Conservation (phyloP, 2,888 invertebrate genomes). For the Chesias legatella region DNA sequence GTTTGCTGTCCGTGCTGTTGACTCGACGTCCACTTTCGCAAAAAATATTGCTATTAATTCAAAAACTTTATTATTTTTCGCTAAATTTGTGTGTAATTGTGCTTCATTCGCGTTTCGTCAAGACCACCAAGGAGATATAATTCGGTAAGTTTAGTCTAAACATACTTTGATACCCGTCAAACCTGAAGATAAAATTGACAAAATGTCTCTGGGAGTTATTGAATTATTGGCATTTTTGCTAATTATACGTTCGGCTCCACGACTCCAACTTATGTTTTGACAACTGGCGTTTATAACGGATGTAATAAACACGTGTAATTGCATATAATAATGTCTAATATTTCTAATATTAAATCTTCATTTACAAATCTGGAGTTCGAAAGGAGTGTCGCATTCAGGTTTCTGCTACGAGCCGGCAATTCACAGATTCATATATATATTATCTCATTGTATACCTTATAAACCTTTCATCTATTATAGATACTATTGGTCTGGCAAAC, state of each 20-base stretch:
- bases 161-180: slow-evolving; percentile 28
- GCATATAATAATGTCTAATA: not conserved
- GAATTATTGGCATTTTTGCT: slow-evolving; percentile 38
- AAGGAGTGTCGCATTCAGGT: slow-evolving; percentile 1
- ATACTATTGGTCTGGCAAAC: too few relatives aligned
- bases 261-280: slow-evolving; percentile 18
- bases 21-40: slow-evolving; percentile 18
- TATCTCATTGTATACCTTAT: too few relatives aligned
- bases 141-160: slow-evolving; percentile 37
- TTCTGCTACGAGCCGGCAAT: slow-evolving; percentile 3
- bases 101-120: slow-evolving; percentile 2
- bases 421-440: not conserved
- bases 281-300: slow-evolving; percentile 10
- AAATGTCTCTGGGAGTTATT: slow-evolving; percentile 46
- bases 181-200: slow-evolving; percentile 50
- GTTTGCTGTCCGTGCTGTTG: slow-evolving; percentile 8
- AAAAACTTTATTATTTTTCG: slow-evolving; percentile 33
- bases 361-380: not conserved
- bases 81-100: slow-evolving; percentile 39
- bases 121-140: slow-evolving; percentile 10
- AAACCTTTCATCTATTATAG: too few relatives aligned
- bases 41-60: slow-evolving; percentile 38
- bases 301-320: not conserved
- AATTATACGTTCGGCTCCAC: slow-evolving; percentile 21
- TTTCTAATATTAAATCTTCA: not conserved